Evolutionary conservation across 2,113 vertebrate species (phyloP).

Genomic region (Lagopus leucura): DNA sequence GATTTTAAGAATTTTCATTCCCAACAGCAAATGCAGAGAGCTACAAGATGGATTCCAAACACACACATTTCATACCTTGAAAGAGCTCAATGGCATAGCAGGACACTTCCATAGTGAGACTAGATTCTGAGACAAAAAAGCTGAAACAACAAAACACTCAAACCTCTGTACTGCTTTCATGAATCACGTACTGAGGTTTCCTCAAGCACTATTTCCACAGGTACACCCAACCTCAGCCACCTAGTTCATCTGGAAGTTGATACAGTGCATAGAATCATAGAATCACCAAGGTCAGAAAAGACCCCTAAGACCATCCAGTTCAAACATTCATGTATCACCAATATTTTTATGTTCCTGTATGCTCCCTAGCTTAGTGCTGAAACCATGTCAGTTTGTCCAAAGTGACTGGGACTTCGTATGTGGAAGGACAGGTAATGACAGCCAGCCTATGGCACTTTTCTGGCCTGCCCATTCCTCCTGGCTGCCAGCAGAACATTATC

Average conservation of each 20-base stretch:
- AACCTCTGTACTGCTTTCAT: too few species aligned
- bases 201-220: not conserved
- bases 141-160: not conserved
- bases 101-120: fast-evolving
- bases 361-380: not conserved
- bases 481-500: not conserved
- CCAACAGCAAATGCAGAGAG: not conserved
- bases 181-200: not conserved
- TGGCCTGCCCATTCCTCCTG: not conserved
- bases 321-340: too few species aligned
- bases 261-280: too few species aligned
- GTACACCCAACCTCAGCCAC: too few species aligned
- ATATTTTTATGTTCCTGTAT: not conserved
- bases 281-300: too few species aligned
- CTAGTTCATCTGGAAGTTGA: not conserved
- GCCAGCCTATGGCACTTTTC: not conserved
- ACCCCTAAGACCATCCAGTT: too few species aligned
- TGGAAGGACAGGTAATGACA: not conserved
- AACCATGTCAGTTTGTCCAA: not conserved
- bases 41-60: fast-evolving
- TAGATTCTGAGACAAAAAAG: not conserved
- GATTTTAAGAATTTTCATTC: not conserved
- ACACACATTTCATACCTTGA: not conserved
- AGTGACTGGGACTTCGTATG: not conserved
- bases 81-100: not conserved